Base-by-base conservation (phyloP, 2,797 vertebrate genomes). In the Anas flavirostris region DNA sequence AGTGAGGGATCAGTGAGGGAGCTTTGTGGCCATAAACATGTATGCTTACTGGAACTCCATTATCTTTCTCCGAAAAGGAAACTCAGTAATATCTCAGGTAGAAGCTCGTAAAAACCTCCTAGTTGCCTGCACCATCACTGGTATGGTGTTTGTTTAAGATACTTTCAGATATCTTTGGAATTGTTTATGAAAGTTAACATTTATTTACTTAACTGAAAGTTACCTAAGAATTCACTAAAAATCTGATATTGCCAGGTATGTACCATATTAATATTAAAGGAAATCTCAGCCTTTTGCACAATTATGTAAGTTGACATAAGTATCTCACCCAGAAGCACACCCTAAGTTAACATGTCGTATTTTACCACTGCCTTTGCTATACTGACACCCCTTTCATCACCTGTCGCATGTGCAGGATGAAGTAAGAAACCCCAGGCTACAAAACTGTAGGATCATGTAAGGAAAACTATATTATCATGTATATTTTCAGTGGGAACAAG, bases 201-300 rank as follows among this genome's bases (percentile, higher is more conserved):
- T 91, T 91, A 77, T 95, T 95, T 82, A 50, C 83, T 95, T 93
- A 86, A 70, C 76, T 92, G 59, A 94, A 92, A 77, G 82, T 93
- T 88, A 94, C 8, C 23, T 90, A 86, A 92, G 85, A 95, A 96
- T 92, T 92, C 74, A 67, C 26, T 64, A 79, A 85, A 91, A 94
- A 39, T 64, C 33, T 60, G 9, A 70, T 26, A 26, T 41, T 23
- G 14, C 26, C 77, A 84, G 59, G 39, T 44, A 82, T 60, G 39
- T 41, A 48, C 53, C 9, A 0, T 52, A 56, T 41, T 63, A 59
- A 39, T 73, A 87, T 31, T 58, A 84, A 75, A 90, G 39, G 22
- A 12, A 67, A 91, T 52, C 12, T 5, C 52, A 55, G 53, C n/a
- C 50, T 86, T 69, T 86, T 76, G 63, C 50, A 79, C 62, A 83